Conservation (phyloP, 2,888 invertebrate species). For the Mythimna albipuncta region DNA sequence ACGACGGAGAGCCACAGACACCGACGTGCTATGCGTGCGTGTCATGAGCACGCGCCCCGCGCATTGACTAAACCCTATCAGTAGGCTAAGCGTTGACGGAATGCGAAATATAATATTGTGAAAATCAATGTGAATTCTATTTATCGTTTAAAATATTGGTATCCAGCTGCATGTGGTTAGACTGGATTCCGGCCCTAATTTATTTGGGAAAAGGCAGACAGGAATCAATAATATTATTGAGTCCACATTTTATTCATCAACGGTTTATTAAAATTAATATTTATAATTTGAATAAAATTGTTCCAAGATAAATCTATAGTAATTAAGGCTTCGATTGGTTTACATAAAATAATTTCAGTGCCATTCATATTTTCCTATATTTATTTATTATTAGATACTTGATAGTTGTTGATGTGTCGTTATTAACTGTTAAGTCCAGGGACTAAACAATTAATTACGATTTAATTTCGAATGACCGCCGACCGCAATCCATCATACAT, state of each 20-base stretch:
- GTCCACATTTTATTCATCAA: not conserved
- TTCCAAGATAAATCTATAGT: not conserved
- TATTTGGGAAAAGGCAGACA: too few relatives aligned
- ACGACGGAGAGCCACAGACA: too few relatives aligned
- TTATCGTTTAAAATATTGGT: too few relatives aligned
- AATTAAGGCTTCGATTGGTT: too few relatives aligned
- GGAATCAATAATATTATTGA: not conserved
- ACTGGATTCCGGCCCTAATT: too few relatives aligned
- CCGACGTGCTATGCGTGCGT: too few relatives aligned
- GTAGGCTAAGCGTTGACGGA: too few relatives aligned
- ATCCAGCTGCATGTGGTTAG: too few relatives aligned
- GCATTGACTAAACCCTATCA: too few relatives aligned
- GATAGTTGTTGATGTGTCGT: not conserved
- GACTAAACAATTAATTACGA: not conserved
- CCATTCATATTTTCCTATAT: not conserved
- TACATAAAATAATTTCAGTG: not conserved
- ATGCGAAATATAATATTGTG: too few relatives aligned
- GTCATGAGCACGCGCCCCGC: too few relatives aligned
- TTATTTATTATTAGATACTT: not conserved
- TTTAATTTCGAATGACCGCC: conserved; percentile 1
- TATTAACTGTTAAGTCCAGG: not conserved
- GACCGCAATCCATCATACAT: conserved; percentile 18
- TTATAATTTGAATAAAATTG: not conserved
- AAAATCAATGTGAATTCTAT: too few relatives aligned
- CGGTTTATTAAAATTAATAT: not conserved